Base-by-base conservation (phyloP, 2,113 vertebrate species). In the Chaetops frenatus region DNA sequence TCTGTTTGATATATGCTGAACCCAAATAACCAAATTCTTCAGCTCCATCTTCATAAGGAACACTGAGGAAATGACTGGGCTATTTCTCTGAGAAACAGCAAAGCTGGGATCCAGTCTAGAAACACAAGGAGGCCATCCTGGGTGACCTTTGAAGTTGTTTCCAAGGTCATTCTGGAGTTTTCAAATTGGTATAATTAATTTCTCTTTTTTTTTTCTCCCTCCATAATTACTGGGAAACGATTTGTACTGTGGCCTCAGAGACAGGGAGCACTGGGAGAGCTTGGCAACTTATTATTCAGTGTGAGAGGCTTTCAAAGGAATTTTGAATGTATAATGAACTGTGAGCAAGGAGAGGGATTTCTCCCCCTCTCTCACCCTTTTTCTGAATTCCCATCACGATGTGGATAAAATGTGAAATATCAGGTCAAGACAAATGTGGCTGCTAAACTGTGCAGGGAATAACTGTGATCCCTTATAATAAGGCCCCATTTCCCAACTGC, bases 291-390 rank as follows among this genome's bases (percentile, higher is more conserved):
- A 82, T 77, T 91, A 92, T 94, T 93, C 93, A 70, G 71, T 50
- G 89, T 60, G 93, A 88, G 50, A 87, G 73, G 38, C 62, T 94
- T 93, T 70, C 78, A 93, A 70, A 94, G 54, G 88, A 92, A 80
- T 38, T 73, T 82, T 86, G 90, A 96, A 95, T 90, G 35, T 58
- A 66, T 90, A 83, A 95, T 94, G 94, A 97, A 65, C 77, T 79
- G 58, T 65, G 79, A 88, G 47, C 35, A 54, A 5, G 42, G 54
- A 57, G 61, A 82, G 74, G 94, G 94, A 91, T 83, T 92, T 85
- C 70, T 92, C 23, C 47, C 33, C 24, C 36, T 58, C 48, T 76
- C 73, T 61, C 83, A 40, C 48, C 62, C 28, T 65, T 83, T 35
- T 29, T 88, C 66, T 77, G 50, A 95, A 95, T 86, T 95, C 85